Evolutionary conservation across 1,140 invertebrate species (phyloP).

Genomic region (Acromyrmex echinatior): DNA sequence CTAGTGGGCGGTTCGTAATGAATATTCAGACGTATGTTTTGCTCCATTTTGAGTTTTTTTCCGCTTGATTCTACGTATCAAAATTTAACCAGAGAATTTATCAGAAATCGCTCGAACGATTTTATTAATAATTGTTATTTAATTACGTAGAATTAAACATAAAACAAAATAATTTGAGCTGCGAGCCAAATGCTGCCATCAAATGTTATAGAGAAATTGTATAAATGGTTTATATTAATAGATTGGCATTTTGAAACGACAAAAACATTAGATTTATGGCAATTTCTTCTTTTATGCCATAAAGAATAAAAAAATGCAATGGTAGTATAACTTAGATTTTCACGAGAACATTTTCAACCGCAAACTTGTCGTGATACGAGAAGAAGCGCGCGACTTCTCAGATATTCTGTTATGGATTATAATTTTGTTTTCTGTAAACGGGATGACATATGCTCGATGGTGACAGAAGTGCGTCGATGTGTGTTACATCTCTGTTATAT

Average conservation of each 20-base stretch:
- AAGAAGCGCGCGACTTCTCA: background rate
- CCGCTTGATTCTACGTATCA: background rate
- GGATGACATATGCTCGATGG: slow-evolving; percentile 11
- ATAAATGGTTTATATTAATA: background rate
- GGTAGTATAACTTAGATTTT: background rate
- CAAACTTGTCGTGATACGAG: background rate
- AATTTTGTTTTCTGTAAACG: background rate
- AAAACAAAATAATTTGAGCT: background rate
- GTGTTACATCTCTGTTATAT: background rate
- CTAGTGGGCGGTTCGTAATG: background rate
- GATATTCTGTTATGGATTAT: slow-evolving; percentile 9
- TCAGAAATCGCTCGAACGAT: background rate
- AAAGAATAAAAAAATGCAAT: background rate
- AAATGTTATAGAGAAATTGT: background rate
- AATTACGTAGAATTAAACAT: slow-evolving; percentile 20
- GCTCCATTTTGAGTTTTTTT: slow-evolving; percentile 18
- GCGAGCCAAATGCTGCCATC: no score
- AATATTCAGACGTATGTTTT: slow-evolving; percentile 34
- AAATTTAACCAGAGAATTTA: slow-evolving; percentile 2
- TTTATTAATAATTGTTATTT: background rate
- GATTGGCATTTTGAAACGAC: background rate
- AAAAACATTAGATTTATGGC: background rate
- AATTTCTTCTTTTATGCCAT: background rate
- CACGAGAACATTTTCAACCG: background rate
- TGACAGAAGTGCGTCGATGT: background rate